Percentiles rank a stretch among this genome's conserved stretches.
phyloP scores from a whole-genome alignment of 2,888 invertebrate species.

The Tribolium freemani region DNA sequence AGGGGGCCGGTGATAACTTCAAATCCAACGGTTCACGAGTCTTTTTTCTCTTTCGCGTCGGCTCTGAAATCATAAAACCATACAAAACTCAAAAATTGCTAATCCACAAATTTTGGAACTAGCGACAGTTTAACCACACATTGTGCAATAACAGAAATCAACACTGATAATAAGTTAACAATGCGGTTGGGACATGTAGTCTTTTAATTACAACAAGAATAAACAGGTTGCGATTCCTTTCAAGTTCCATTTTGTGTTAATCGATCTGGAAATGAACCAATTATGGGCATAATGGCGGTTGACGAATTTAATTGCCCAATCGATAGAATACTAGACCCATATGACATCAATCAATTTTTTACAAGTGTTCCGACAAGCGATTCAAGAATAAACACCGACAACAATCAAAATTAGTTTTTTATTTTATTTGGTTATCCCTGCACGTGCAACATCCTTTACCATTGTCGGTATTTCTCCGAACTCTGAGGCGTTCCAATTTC shows the following conservation, averaged over 20 bases:
- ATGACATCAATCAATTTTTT: background rate
- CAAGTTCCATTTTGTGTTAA: background rate
- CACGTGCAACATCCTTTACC: no score
- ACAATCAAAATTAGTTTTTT: no score
- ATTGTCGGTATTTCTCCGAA: no score
- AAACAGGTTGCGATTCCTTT: slow-evolving; percentile 8
- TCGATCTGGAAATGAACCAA: slow-evolving; percentile 23
- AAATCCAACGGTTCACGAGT: slow-evolving; percentile 58
- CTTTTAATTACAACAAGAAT: slow-evolving; percentile 19
- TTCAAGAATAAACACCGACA: no score
- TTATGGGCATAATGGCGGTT: slow-evolving; percentile 16
- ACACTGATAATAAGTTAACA: slow-evolving; percentile 23
- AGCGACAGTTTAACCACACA: slow-evolving; percentile 2
- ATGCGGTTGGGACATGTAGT: slow-evolving; percentile 14
- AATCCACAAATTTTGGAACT: background rate
- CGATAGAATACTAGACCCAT: background rate
- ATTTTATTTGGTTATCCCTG: no score
- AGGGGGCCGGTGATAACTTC: slow-evolving; percentile 53
- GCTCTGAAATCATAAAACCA: slow-evolving; percentile 55
- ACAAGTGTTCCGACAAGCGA: background rate
- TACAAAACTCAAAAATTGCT: background rate
- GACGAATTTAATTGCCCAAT: slow-evolving; percentile 30
- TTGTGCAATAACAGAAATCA: slow-evolving; percentile 3
- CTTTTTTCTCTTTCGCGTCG: slow-evolving; percentile 63
- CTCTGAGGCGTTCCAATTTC: no score